Conservation (phyloP, 2,888 invertebrate species). For the Tipula helvola region DNA sequence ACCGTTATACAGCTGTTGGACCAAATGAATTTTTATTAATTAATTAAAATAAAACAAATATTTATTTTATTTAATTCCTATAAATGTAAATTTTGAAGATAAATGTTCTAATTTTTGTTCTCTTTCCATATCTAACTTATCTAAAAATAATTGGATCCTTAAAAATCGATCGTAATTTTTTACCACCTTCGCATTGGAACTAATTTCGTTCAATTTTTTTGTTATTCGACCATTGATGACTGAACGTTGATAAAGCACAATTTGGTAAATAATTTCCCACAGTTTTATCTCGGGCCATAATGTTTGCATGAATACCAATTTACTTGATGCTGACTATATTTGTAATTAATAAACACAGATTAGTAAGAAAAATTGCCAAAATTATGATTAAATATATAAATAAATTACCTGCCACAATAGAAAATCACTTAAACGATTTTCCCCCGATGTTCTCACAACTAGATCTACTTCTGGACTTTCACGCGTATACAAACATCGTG, state of each 20-base stretch:
- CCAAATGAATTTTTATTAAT: too few relatives aligned
- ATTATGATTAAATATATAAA: neutral
- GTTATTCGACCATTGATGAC: neutral
- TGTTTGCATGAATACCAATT: conserved; percentile 75
- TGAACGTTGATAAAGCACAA: conserved; percentile 70
- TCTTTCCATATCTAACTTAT: neutral
- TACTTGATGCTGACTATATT: conserved; percentile 56
- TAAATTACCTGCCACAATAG: conserved; percentile 80
- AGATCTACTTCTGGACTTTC: conserved; percentile 72
- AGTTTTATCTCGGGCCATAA: conserved; percentile 94
- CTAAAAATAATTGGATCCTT: neutral
- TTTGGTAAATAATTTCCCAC: conserved; percentile 78
- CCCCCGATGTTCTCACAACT: conserved; percentile 90
- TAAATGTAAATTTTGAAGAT: too few relatives aligned
- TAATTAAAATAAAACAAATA: too few relatives aligned
- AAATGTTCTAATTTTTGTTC: neutral
- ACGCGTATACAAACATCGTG: conserved; percentile 62
- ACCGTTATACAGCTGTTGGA: too few relatives aligned
- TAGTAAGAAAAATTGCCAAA: neutral
- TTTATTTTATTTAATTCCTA: too few relatives aligned
- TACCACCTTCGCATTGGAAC: neutral
- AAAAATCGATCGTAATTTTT: neutral
- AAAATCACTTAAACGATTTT: conserved; percentile 86
- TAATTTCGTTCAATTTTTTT: neutral
- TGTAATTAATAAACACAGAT: conserved; percentile 19